phyloP scores from a whole-genome alignment of 2,113 vertebrate genomes.

The Microcebus ravelobensis region DNA sequence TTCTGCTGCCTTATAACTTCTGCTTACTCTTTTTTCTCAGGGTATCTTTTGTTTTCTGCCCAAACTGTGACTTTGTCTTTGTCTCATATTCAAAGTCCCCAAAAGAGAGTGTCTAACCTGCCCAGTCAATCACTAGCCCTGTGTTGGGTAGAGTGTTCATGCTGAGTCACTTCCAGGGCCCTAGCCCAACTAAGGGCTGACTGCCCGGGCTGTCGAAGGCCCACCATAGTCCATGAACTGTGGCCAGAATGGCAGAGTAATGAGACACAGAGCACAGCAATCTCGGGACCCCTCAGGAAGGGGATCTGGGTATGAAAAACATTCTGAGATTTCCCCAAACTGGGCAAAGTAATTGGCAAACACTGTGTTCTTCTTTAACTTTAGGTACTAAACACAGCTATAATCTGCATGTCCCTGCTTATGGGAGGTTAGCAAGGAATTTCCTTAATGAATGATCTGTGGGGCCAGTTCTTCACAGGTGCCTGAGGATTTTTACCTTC shows the following conservation, averaged over 20 bases:
- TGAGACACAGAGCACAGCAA: not conserved
- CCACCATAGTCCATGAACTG: too few relatives aligned
- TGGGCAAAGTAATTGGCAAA: not conserved
- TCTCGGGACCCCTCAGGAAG: not conserved
- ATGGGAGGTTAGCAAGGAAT: too few relatives aligned
- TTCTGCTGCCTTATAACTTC: not conserved
- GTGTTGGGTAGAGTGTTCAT: not conserved
- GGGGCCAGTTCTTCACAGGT: too few relatives aligned
- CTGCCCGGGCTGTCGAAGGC: not conserved
- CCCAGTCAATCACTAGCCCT: not conserved
- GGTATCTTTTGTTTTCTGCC: not conserved
- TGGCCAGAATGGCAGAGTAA: not conserved
- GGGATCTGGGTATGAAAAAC: not conserved
- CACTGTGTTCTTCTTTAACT: not conserved
- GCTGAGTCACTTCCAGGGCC: not conserved
- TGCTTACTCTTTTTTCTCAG: not conserved
- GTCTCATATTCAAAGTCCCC: not conserved
- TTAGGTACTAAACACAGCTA: too few relatives aligned
- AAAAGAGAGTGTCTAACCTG: not conserved
- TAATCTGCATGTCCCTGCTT: too few relatives aligned
- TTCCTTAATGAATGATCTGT: too few relatives aligned
- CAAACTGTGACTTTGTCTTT: slow-evolving; percentile 6
- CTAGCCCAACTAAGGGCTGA: not conserved
- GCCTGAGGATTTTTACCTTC: too few relatives aligned
- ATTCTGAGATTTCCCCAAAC: not conserved